phyloP scores from a whole-genome alignment of 2,113 vertebrate species.

The Taurulus bubalis region DNA sequence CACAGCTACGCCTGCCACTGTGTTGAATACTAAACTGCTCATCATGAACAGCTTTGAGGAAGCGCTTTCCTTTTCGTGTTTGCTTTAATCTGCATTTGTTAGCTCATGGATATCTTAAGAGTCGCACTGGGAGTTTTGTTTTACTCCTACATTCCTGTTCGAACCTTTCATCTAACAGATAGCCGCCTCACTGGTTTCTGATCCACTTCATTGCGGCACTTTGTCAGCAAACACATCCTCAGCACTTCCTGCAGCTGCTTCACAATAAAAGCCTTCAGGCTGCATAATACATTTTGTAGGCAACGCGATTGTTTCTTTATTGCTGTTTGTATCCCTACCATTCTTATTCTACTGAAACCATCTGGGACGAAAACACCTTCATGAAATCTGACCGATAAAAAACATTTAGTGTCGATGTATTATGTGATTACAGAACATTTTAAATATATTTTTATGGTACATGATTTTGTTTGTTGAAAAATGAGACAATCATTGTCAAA shows the following conservation, averaged over 20 bases:
- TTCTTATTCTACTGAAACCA: neutral
- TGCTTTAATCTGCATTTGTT: conserved; percentile 57
- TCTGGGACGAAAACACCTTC: neutral
- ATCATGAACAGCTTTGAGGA: conserved; percentile 40
- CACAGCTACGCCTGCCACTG: conserved; percentile 19
- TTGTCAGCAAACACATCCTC: conserved; percentile 39
- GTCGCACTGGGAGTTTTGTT: conserved; percentile 29
- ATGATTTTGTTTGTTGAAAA: neutral
- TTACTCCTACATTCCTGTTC: conserved; percentile 7
- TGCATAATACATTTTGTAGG: neutral
- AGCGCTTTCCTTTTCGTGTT: conserved; percentile 47
- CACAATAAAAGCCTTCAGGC: conserved; percentile 46
- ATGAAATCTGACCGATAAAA: neutral
- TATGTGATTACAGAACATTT: too few relatives aligned
- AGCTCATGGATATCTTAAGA: conserved; percentile 22
- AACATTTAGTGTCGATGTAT: neutral
- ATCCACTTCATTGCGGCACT: conserved; percentile 30
- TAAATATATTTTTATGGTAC: neutral
- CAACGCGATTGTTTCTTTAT: conserved; percentile 9
- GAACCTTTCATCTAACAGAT: conserved; percentile 40
- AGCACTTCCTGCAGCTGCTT: conserved; percentile 47
- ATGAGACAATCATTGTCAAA: neutral
- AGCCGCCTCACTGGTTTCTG: conserved; percentile 16
- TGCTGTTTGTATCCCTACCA: neutral
- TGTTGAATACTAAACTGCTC: conserved; percentile 52